phyloP scores from a whole-genome alignment of 2,888 invertebrate genomes.

The Alsophila aescularia region DNA sequence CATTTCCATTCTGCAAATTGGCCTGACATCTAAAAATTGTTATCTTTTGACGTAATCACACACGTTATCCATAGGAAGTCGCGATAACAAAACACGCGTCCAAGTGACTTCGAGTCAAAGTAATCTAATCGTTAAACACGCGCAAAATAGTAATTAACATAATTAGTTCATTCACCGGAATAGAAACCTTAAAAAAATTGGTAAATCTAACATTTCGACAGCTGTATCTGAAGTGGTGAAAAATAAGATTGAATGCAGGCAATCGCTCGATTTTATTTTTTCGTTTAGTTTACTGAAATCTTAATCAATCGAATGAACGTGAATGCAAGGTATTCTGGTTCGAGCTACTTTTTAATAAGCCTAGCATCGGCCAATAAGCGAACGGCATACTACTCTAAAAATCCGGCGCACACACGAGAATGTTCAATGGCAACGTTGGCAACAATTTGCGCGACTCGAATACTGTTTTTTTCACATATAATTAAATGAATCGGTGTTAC shows the following conservation, averaged over 20 bases:
- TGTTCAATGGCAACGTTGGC: constrained; percentile 65
- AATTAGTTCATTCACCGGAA: constrained; percentile 71
- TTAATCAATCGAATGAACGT: constrained; percentile 57
- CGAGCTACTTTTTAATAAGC: constrained; percentile 62
- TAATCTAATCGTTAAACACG: constrained; percentile 68
- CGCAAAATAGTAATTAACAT: constrained; percentile 59
- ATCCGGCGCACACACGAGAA: constrained; percentile 53
- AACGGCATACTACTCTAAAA: constrained; percentile 54
- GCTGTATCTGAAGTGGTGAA: constrained; percentile 47
- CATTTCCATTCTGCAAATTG: constrained; percentile 11
- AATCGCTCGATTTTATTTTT: constrained; percentile 35
- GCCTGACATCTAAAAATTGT: constrained; percentile 20
- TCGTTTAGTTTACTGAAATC: constrained; percentile 52
- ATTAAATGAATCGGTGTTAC: constrained; percentile 82
- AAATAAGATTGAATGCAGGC: constrained; percentile 53
- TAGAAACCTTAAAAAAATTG: constrained; percentile 47
- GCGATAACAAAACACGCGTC: constrained; percentile 56
- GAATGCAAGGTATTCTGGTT: constrained; percentile 68
- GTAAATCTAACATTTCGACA: constrained; percentile 47
- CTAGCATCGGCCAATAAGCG: constrained; percentile 56
- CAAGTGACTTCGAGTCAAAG: constrained; percentile 55
- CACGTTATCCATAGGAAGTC: constrained; percentile 55
- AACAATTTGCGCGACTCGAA: constrained; percentile 70
- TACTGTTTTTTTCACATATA: constrained; percentile 68
- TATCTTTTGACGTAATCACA: constrained; percentile 32